Conservation (phyloP, 2,113 vertebrate species). For the Apteryx owenii region DNA sequence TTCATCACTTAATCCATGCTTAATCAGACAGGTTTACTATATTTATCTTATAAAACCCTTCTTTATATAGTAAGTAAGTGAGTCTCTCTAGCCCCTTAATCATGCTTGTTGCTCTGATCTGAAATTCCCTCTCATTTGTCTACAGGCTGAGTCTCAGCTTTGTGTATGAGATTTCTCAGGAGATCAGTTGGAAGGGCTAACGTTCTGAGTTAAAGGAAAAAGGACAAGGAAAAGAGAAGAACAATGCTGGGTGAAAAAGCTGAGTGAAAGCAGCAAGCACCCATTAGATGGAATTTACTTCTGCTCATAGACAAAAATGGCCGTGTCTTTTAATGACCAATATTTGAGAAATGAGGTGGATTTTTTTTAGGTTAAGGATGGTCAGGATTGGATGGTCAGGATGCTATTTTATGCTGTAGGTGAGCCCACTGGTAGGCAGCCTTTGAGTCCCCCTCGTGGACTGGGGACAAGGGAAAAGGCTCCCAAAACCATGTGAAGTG, state of each 20-base stretch:
- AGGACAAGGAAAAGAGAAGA: background rate
- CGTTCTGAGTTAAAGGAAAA: background rate
- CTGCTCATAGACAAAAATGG: background rate
- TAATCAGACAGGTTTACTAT: background rate
- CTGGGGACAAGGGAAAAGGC: background rate
- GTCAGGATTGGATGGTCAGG: background rate
- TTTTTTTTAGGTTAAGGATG: background rate
- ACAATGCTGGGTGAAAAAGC: background rate
- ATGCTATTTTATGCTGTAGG: background rate
- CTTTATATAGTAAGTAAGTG: background rate
- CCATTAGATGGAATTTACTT: background rate
- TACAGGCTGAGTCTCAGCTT: background rate
- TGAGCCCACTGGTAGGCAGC: background rate
- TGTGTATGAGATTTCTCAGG: background rate
- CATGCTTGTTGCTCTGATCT: background rate
- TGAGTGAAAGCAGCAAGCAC: rapidly evolving
- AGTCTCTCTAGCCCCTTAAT: background rate
- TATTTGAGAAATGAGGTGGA: background rate
- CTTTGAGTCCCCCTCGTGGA: background rate
- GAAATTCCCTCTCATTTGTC: background rate
- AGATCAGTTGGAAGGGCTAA: background rate
- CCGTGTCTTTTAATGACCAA: background rate
- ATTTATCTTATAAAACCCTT: background rate
- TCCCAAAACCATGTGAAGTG: background rate
- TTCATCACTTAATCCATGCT: background rate